phyloP scores from a whole-genome alignment of 1,140 invertebrate genomes.

The Lucilia sericata region DNA sequence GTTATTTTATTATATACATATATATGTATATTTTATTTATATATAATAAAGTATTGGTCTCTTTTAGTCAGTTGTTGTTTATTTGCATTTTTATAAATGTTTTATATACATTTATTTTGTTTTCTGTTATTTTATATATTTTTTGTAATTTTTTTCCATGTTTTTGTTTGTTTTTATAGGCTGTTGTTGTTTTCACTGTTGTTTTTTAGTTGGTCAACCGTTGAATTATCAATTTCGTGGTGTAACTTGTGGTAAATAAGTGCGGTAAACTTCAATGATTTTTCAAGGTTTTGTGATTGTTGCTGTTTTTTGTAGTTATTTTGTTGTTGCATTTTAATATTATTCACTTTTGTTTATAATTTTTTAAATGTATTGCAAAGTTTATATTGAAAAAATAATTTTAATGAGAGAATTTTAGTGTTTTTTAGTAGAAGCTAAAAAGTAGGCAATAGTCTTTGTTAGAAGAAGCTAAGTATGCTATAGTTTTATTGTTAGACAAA shows the following conservation, averaged over 20 bases:
- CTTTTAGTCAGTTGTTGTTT: slow-evolving; percentile 37
- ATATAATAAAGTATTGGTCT: not conserved
- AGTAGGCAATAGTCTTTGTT: not conserved
- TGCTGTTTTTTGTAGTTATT: not conserved
- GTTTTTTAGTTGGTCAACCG: slow-evolving; percentile 63
- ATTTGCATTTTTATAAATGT: slow-evolving; percentile 18
- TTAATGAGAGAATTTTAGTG: not conserved
- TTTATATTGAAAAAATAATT: not conserved
- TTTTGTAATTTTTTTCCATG: not conserved
- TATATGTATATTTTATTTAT: slow-evolving; percentile 14
- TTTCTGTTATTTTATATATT: not conserved
- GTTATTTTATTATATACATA: too few relatives aligned
- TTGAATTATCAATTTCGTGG: slow-evolving; percentile 67
- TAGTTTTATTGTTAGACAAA: too few relatives aligned
- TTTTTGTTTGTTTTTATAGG: slow-evolving; percentile 41
- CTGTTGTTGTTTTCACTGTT: slow-evolving; percentile 40
- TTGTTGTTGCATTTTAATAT: not conserved
- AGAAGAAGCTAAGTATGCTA: too few relatives aligned
- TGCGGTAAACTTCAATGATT: slow-evolving; percentile 65
- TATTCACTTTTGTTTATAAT: not conserved
- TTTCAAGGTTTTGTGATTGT: slow-evolving; percentile 62
- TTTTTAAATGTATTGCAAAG: not conserved
- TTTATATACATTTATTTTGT: not conserved
- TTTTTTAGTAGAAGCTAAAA: not conserved
- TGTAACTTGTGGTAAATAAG: slow-evolving; percentile 66